phyloP scores from a whole-genome alignment of 2,888 invertebrate genomes.

The Melanchra persicariae region DNA sequence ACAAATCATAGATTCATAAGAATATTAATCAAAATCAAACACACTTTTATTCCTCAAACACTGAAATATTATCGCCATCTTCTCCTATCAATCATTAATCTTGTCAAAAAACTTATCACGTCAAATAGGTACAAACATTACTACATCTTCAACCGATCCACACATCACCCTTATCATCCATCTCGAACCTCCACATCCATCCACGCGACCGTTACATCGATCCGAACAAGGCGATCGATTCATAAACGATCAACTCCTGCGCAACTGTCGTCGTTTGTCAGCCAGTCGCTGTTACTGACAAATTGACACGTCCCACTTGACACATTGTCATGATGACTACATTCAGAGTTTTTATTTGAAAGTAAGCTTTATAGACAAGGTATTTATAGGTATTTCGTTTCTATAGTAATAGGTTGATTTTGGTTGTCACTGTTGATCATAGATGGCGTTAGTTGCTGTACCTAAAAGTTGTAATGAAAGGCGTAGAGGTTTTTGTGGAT shows the following conservation, averaged over 20 bases:
- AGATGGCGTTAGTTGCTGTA: constrained; percentile 49
- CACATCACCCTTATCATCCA: constrained; percentile 39
- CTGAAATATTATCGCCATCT: too few species aligned
- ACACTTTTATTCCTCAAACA: too few species aligned
- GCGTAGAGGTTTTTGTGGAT: neutral
- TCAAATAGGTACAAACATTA: neutral
- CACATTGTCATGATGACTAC: constrained; percentile 52
- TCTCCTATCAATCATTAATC: neutral
- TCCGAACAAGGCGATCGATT: constrained; percentile 67
- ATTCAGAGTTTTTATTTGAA: constrained; percentile 36
- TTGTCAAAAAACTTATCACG: neutral
- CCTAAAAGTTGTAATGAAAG: neutral
- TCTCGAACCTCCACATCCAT: constrained; percentile 42
- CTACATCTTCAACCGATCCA: neutral
- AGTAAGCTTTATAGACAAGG: constrained; percentile 13
- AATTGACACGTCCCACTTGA: constrained; percentile 72
- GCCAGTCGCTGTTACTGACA: constrained; percentile 62
- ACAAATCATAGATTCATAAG: too few species aligned
- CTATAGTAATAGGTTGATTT: constrained; percentile 11
- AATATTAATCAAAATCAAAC: too few species aligned
- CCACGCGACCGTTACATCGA: constrained; percentile 41
- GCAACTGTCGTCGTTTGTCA: constrained; percentile 71
- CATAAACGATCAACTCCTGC: constrained; percentile 70
- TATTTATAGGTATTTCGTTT: neutral
- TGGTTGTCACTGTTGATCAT: constrained; percentile 15